Base-by-base conservation (phyloP, 2,113 vertebrate genomes). In the Suncus etruscus region DNA sequence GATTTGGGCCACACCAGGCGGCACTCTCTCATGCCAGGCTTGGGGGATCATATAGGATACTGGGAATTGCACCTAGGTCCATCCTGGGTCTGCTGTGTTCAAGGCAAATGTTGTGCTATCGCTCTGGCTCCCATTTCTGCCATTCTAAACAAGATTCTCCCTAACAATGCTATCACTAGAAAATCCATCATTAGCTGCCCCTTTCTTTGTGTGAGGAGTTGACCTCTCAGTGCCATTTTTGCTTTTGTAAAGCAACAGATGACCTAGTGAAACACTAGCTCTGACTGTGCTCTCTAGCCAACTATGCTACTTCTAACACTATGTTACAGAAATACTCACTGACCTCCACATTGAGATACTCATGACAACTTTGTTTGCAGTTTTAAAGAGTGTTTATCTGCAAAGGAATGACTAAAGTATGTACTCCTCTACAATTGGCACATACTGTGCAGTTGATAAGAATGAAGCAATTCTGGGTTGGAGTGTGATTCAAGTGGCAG, bases 111-210 rank as follows among this genome's bases (percentile, higher is more conserved):
- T 5, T 39, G 39, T 39, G 39, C 39, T 39, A 39, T 39, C 5
- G 39, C 39, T 39, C 39, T 39, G 39, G 39, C 39, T 39, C 39
- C 39, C 45, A 76, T 63, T 31, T 31, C 51, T 1, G 11, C 39
- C 6, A 31, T 54, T 61, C 82, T 63, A 69, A 39, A 91, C 47
- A 18, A 82, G 47, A 32, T 74, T 24, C 66, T 68, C 31, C 25
- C 51, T 32, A 90, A 66, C 70, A 77, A 54, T 72, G 25, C 72
- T 90, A 80, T 77, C 63, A 65, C 63, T 22, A 76, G 39, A 50
- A 81, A 45, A 2, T 51, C 70, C 47, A n/a, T 16, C 69, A 50
- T 81, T 31, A 76, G 39, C 77, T 69, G 50, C 31, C 2, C 22
- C n/a, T n/a, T 82, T 31, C 65, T 82, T 32, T 77, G 45, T 31